Evolutionary conservation across 2,888 invertebrate species (phyloP).

Genomic region (Hartigia nigra): DNA sequence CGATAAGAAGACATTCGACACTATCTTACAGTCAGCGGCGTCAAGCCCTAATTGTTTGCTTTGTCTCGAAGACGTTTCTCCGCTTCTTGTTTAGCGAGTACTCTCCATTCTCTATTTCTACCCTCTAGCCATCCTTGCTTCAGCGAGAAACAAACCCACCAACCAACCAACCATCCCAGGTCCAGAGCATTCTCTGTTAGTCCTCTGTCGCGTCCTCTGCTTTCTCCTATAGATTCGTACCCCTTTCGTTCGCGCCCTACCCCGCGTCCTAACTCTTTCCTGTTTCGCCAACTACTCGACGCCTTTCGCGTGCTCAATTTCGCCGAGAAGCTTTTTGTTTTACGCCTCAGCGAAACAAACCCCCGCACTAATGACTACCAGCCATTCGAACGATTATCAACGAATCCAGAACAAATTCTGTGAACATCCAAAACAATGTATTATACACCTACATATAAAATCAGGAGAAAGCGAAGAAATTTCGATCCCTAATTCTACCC

Average conservation of each 20-base stretch:
- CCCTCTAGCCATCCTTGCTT: conserved; percentile 4
- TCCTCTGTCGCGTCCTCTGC: conserved; percentile 18
- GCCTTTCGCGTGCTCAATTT: conserved; percentile 49
- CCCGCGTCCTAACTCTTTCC: conserved; percentile 11
- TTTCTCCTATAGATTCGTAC: conserved; percentile 11
- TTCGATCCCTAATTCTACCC: background rate
- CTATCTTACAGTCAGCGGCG: conserved; percentile 30
- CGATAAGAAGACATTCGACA: conserved; percentile 17
- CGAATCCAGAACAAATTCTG: conserved; percentile 25
- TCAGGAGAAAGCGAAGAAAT: too few species aligned
- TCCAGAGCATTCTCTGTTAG: background rate
- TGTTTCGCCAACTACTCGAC: conserved; percentile 23
- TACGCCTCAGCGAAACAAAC: conserved; percentile 33
- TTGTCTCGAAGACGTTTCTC: conserved; percentile 35
- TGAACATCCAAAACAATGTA: background rate
- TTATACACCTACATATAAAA: background rate
- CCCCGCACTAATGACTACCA: conserved; percentile 45
- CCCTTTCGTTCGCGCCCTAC: background rate
- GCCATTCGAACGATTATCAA: conserved; percentile 36
- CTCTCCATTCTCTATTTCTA: conserved; percentile 14
- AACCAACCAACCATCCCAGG: background rate
- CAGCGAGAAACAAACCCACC: background rate
- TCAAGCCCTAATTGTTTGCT: conserved; percentile 50
- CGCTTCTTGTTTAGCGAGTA: conserved; percentile 34
- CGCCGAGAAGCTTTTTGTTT: conserved; percentile 51